phyloP scores from a whole-genome alignment of 2,113 vertebrate genomes.

The Leucopsar rothschildi region DNA sequence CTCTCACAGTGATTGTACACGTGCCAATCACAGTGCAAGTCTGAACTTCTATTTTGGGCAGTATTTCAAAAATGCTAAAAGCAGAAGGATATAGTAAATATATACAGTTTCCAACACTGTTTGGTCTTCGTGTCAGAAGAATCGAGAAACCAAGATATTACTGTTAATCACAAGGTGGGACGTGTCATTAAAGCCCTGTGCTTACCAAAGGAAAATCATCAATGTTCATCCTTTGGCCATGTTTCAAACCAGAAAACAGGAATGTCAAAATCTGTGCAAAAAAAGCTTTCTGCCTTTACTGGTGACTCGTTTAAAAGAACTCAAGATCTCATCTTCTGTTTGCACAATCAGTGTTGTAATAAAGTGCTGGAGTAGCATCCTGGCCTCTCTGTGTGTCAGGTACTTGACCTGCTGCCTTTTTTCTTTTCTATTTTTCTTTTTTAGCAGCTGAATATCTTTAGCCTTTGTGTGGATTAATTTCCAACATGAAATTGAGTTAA shows the following conservation, averaged over 20 bases:
- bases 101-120: not conserved
- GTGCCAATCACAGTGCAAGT: not conserved
- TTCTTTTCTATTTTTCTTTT: not conserved
- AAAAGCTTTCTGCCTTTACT: not conserved
- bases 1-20: not conserved
- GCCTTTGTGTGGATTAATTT: not conserved
- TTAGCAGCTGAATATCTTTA: not conserved
- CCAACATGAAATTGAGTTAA: not conserved
- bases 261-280: not conserved
- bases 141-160: not conserved
- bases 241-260: not conserved
- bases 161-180: not conserved
- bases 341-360: not conserved
- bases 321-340: not conserved
- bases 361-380: not conserved
- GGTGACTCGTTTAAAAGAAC: not conserved
- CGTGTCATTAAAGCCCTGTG: rapidly evolving
- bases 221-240: not conserved
- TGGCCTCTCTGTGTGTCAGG: not conserved
- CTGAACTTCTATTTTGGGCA: not conserved
- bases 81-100: not conserved
- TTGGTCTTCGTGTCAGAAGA: not conserved
- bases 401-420: not conserved
- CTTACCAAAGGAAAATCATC: not conserved
- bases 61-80: not conserved